Evolutionary conservation across 2,797 vertebrate genomes (phyloP), one percentile per base, ranked within the genome.

Genomic region (Tragopan temminckii): DNA sequence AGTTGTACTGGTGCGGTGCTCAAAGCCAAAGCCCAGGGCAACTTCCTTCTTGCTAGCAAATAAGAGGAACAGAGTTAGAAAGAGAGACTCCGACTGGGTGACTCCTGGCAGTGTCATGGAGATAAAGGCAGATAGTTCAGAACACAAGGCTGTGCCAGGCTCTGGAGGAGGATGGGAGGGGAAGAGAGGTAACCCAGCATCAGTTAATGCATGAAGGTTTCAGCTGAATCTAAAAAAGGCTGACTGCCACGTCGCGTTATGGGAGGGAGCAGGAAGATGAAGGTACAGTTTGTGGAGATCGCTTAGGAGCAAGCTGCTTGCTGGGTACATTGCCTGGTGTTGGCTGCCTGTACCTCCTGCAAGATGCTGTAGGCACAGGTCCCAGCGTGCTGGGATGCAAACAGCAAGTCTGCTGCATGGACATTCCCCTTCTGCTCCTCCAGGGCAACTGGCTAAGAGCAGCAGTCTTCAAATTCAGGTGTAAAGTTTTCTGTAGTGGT

Each of bases 111-210:
- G 42, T 11, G 33, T 50, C 24, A 27, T 43, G 27, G 45, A 17
- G 14, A 50, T 55, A 48, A 71, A 80, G 40, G 29, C 23, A 31
- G 76, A 6, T 9, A 33, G 72, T 33, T 74, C 33, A 78, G 25
- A 2, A 0, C 0, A 0, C 13, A n/a, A 33, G 23, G 57, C 48
- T 70, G 63, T 12, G 9, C 36, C 12, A 45, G 50, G n/a, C n/a
- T 50, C 42, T 48, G 27, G 58, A 27, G 55, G 11, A 62, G 68
- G 48, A 5, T 48, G 27, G 2, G 38, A 45, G 4, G 13, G 42
- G n/a, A 57, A 24, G n/a, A 8, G 21, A 77, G 27, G 36, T 38
- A 77, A 20, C 64, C 27, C 27, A 33, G 33, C 58, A 58, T 58
- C 36, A 33, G 19, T 19, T 89, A 50, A 24, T 33, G 33, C 10